Conservation (phyloP, 37 sponge, comb jelly and placozoan species). For the Cliona cf. orientalis region DNA sequence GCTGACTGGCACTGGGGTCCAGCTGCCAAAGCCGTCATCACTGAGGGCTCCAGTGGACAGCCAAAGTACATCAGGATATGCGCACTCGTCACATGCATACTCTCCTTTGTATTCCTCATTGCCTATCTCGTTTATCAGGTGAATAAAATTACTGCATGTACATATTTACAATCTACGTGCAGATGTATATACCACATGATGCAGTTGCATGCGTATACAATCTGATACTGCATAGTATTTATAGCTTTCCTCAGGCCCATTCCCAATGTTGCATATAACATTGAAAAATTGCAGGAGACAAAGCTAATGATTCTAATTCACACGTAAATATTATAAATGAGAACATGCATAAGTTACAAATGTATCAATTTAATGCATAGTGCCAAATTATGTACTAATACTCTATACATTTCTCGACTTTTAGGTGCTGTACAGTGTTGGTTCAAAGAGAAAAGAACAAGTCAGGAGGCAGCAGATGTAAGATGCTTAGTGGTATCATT, state of each 20-base stretch:
- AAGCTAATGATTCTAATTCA: too few species aligned
- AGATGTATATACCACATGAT: neutral
- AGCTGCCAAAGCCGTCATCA: neutral
- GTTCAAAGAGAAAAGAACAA: slow-evolving; percentile 44
- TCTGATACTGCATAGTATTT: too few species aligned
- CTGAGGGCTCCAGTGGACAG: neutral
- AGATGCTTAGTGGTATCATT: slow-evolving; percentile 18
- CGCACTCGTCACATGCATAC: slow-evolving; percentile 67
- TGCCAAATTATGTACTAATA: neutral
- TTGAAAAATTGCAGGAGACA: too few species aligned
- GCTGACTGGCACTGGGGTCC: slow-evolving; percentile 92
- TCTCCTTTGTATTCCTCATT: slow-evolving; percentile 67
- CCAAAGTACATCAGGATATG: slow-evolving; percentile 65
- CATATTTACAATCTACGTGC: neutral
- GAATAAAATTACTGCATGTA: slow-evolving; percentile 2
- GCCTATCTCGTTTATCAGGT: slow-evolving; percentile 70
- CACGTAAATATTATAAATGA: too few species aligned
- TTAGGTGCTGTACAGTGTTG: slow-evolving; percentile 65
- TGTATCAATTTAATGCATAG: too few species aligned
- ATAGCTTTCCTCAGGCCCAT: too few species aligned
- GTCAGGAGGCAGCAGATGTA: slow-evolving; percentile 53
- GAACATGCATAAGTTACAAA: too few species aligned
- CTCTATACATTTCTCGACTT: neutral
- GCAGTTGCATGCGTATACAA: too few species aligned
- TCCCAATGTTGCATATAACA: too few species aligned